These are phyloP conservation scores for Acronicta alni DNA, from an alignment of 2,888 invertebrate species.

Conservation along the genomic window DNA sequence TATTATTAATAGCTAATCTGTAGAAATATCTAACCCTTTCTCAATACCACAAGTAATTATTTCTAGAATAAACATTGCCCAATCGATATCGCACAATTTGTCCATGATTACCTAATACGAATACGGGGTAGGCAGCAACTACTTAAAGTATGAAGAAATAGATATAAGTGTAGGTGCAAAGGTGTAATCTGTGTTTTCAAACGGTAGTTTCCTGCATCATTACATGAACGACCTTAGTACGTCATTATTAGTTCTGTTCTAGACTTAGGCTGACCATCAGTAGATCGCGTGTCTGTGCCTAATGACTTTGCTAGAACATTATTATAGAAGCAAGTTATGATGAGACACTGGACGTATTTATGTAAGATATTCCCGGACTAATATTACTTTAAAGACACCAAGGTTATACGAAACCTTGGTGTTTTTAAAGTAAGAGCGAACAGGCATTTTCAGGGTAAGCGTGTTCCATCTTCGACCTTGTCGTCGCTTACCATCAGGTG, in stretches of 20 bases:
- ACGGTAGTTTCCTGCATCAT: slow-evolving; percentile 34
- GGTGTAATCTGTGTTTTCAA: not conserved
- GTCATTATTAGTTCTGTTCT: not conserved
- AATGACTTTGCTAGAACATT: not conserved
- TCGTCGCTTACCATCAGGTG: no score
- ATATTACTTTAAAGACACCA: no score
- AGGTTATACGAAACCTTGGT: no score
- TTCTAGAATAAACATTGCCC: slow-evolving; percentile 1
- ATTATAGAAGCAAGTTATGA: not conserved
- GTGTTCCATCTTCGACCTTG: no score
- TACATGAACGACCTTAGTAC: slow-evolving; percentile 2
- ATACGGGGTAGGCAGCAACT: slow-evolving; percentile 13
- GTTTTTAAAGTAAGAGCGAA: no score
- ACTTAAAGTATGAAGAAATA: slow-evolving; percentile 25
- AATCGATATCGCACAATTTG: not conserved
- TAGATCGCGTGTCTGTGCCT: slow-evolving; percentile 1
- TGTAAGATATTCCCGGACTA: no score
- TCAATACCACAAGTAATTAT: no score
- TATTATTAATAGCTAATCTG: no score
- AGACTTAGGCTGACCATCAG: not conserved
- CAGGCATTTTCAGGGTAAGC: no score
- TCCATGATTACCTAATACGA: slow-evolving; percentile 5
- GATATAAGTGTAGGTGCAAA: not conserved
- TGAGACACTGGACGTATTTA: no score
- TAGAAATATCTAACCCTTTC: no score